phyloP scores from a whole-genome alignment of 2,113 vertebrate genomes.

The Osmerus mordax region DNA sequence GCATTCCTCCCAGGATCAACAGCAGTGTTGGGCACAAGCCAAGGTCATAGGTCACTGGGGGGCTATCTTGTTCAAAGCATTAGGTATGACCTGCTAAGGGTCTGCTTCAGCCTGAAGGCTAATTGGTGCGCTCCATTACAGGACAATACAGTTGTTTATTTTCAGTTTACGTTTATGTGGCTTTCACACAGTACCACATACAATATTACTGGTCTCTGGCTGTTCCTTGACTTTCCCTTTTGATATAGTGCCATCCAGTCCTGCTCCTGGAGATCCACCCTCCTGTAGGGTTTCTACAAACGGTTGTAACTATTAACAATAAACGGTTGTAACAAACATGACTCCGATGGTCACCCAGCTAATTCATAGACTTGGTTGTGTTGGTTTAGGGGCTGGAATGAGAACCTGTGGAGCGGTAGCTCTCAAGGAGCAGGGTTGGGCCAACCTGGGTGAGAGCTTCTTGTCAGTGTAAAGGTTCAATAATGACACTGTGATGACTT shows the following conservation, averaged over 20 bases:
- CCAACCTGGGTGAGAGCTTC: conserved; percentile 35
- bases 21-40: conserved; percentile 34
- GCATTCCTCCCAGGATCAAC: conserved; percentile 13
- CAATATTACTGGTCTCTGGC: conserved; percentile 3
- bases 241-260: no score
- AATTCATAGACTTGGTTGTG: no score
- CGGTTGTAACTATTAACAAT: no score
- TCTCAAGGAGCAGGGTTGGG: no score
- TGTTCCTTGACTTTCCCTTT: no score
- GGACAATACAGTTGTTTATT: conserved; percentile 42
- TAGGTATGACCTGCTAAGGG: neutral
- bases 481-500: conserved; percentile 68
- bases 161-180: conserved; percentile 31
- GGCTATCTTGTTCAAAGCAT: conserved; percentile 19
- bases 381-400: no score
- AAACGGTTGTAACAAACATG: no score
- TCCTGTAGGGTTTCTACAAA: no score
- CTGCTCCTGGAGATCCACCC: no score
- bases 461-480: conserved; percentile 46
- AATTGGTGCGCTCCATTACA: conserved; percentile 67
- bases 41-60: conserved; percentile 50
- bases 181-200: conserved; percentile 25
- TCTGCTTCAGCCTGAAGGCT: conserved; percentile 25
- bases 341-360: no score
- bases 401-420: no score